phyloP scores from a whole-genome alignment of 2,797 vertebrate species.

The Naso thynnoides region DNA sequence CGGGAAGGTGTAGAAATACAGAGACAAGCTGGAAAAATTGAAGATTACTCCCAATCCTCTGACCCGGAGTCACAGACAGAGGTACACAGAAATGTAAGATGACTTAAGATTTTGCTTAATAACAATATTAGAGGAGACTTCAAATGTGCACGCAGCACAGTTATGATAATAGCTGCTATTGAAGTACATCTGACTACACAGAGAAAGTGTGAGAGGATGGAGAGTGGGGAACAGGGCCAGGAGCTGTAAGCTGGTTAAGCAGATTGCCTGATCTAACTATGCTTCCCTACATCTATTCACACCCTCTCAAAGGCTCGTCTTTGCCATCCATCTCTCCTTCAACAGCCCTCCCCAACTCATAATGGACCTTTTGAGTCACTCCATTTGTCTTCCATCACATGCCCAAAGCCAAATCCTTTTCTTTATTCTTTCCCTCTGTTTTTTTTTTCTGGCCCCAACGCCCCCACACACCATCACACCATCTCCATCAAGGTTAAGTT shows the following conservation, averaged over 20 bases:
- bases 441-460: constrained; percentile 36
- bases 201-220: constrained; percentile 55
- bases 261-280: constrained; percentile 67
- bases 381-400: constrained; percentile 75
- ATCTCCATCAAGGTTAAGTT: constrained; percentile 69
- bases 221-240: constrained; percentile 57
- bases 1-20: constrained; percentile 29
- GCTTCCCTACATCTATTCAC: constrained; percentile 74
- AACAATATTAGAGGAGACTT: constrained; percentile 52
- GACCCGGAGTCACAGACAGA: constrained; percentile 37
- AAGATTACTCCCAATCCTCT: constrained; percentile 51
- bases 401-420: constrained; percentile 76
- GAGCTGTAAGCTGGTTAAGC: constrained; percentile 71
- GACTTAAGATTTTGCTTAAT: constrained; percentile 52
- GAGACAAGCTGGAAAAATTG: constrained; percentile 28
- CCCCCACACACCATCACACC: constrained; percentile 63
- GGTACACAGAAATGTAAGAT: constrained; percentile 34
- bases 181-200: constrained; percentile 62
- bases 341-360: constrained; percentile 51
- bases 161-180: constrained; percentile 61
- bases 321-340: constrained; percentile 67
- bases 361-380: constrained; percentile 78
- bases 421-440: constrained; percentile 47
- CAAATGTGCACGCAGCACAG: constrained; percentile 65
- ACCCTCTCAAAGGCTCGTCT: constrained; percentile 67